Evolutionary conservation across 2,888 invertebrate species (phyloP), one percentile per base, ranked within the genome.

Genomic region (Cephalotes varians): DNA sequence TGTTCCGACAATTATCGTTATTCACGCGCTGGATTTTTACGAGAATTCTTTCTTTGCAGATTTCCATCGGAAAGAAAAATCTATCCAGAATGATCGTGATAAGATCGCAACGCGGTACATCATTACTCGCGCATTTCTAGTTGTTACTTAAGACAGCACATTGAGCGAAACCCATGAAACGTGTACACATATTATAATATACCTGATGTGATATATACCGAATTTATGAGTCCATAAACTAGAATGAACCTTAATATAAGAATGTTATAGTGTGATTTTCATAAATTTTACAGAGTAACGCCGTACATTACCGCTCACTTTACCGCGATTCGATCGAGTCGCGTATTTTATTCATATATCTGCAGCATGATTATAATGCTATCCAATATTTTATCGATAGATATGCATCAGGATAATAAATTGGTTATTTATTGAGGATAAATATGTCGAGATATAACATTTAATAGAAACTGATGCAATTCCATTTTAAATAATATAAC

Each of bases 171-270:
- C 64, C 72, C 67, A 47, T 67, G 72, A 82, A 82, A 31, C 21
- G 21, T 73, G 56, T 44, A 25, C 40, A 18, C 65, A 71, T 85
- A 82, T 91, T 93, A 92, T 91, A 92, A 92, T 92, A 90, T 92
- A 92, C 86, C 90, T 90, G 90, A 85, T 82, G 86, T 87, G 87
- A 86, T 90, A 88, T 88, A 88, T 86, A 87, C 77, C 83, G 79
- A 76, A 71, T 93, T 93, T 93, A 93, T 91, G 93, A 92, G 87
- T 85, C 84, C 89, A 89, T 93, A 93, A 93, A 93, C 90, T 87
- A 90, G 91, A 92, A 92, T 90, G 91, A 90, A 91, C 91, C 91
- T 91, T 91, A 90, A 92, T 92, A 92, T 91, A 91, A 92, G 91
- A 92, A 92, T 90, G 90, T 92, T 93, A 91, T 90, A 92, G 91